These are phyloP conservation scores for Pissodes strobi DNA, from an alignment of 1,140 invertebrate species.

Conservation along the genomic window DNA sequence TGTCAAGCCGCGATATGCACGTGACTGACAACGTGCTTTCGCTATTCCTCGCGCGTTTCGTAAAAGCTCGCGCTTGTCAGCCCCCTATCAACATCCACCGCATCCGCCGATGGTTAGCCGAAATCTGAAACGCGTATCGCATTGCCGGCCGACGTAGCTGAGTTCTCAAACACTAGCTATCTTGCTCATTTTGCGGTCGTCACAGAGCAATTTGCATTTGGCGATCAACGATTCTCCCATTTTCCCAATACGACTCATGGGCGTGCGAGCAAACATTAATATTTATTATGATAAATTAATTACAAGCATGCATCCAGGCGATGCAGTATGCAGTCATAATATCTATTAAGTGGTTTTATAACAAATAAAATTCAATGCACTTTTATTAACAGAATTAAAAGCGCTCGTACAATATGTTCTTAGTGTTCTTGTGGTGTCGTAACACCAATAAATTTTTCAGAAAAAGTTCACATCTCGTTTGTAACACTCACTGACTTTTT, in stretches of 20 bases:
- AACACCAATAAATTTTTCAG: no score
- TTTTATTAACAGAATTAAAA: no score
- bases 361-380: no score
- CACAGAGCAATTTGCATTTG: conserved; percentile 37
- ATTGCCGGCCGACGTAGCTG: conserved; percentile 10
- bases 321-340: no score
- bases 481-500: no score
- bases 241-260: background rate
- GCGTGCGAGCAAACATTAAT: no score
- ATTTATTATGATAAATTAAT: no score
- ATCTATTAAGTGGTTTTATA: no score
- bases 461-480: no score
- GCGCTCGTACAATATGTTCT: no score
- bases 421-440: no score
- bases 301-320: no score
- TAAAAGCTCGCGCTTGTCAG: background rate
- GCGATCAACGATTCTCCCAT: conserved; percentile 31
- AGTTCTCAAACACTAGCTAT: conserved; percentile 37
- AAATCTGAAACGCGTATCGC: conserved; percentile 25
- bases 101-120: conserved; percentile 25
- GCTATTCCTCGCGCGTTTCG: background rate
- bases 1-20: conserved; percentile 14
- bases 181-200: conserved; percentile 40
- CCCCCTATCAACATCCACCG: conserved; percentile 11
- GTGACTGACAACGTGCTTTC: conserved; percentile 19